Percentiles rank a stretch among this genome's conserved stretches.
These are phyloP conservation scores for Cinclus cinclus DNA, from an alignment of 2,113 vertebrate genomes.

Conservation along the genomic window DNA sequence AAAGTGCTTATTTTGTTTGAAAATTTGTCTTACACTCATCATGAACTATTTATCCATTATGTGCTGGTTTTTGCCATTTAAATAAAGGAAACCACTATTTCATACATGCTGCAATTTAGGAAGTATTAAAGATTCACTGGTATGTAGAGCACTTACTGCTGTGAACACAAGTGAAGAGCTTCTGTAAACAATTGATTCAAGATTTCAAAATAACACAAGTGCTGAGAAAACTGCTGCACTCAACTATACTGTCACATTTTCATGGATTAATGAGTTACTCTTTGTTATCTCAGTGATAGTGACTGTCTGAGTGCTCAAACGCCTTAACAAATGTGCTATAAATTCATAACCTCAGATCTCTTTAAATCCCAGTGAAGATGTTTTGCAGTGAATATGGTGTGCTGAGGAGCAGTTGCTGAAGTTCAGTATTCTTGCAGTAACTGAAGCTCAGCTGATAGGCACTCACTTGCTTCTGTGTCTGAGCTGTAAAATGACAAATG, in stretches of 20 bases:
- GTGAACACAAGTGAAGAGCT: constrained; percentile 57
- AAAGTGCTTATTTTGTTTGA: constrained; percentile 2
- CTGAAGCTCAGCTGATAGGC: neutral
- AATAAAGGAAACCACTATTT: neutral
- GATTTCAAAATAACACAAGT: constrained; percentile 42
- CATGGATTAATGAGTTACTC: constrained; percentile 11
- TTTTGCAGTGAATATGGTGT: neutral
- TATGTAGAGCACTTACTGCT: constrained; percentile 41
- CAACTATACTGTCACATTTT: neutral
- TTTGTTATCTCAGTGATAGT: constrained; percentile 6
- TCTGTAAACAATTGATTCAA: constrained; percentile 52
- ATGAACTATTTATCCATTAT: neutral
- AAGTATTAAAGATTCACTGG: constrained; percentile 9
- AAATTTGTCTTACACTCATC: neutral
- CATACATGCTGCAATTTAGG: neutral
- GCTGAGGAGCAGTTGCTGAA: neutral
- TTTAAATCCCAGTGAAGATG: neutral
- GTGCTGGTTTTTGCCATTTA: neutral
- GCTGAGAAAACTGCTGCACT: constrained; percentile 11
- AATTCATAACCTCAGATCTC: constrained; percentile 5
- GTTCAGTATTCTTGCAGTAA: neutral
- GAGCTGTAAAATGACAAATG: neutral
- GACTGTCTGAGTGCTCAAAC: neutral
- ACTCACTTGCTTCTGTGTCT: neutral
- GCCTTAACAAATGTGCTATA: neutral